A percentile compares a stretch with the other conserved stretches of the same genome.
phyloP scores from a whole-genome alignment of 1,140 invertebrate species.

The Ladona fulva region DNA sequence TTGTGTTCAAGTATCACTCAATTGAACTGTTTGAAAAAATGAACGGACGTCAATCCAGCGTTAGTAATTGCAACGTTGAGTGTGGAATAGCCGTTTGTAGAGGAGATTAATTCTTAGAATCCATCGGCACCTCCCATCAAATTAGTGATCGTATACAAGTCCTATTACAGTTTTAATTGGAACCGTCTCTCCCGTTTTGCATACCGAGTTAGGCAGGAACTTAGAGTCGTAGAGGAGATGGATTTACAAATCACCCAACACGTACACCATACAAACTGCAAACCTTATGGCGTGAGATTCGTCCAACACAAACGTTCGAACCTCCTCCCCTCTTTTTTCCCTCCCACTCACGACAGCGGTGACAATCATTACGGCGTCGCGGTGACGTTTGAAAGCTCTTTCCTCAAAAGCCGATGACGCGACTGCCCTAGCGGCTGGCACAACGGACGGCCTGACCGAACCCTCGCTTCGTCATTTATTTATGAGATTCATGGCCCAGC shows the following conservation, averaged over 20 bases:
- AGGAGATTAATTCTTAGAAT: no score
- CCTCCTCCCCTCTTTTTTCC: background rate
- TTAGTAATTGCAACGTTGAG: no score
- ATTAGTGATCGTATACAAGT: background rate
- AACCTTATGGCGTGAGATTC: background rate
- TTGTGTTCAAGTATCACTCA: no score
- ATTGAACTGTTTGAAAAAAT: no score
- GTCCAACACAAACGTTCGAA: background rate
- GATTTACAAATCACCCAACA: background rate
- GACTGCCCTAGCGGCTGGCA: background rate
- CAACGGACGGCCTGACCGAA: background rate
- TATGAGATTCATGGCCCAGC: background rate
- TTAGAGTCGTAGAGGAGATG: background rate
- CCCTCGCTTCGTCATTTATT: background rate
- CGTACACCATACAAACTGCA: background rate
- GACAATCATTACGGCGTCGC: background rate
- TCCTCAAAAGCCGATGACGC: conserved; percentile 1
- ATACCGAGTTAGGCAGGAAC: background rate
- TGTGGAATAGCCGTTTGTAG: no score
- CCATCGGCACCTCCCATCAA: no score
- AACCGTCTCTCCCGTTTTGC: background rate
- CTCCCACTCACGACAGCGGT: background rate
- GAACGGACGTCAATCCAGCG: no score
- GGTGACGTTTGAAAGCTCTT: background rate
- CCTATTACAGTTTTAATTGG: conserved; percentile 1